Base-by-base conservation (phyloP, 2,888 invertebrate genomes). In the Cloeon dipterum region DNA sequence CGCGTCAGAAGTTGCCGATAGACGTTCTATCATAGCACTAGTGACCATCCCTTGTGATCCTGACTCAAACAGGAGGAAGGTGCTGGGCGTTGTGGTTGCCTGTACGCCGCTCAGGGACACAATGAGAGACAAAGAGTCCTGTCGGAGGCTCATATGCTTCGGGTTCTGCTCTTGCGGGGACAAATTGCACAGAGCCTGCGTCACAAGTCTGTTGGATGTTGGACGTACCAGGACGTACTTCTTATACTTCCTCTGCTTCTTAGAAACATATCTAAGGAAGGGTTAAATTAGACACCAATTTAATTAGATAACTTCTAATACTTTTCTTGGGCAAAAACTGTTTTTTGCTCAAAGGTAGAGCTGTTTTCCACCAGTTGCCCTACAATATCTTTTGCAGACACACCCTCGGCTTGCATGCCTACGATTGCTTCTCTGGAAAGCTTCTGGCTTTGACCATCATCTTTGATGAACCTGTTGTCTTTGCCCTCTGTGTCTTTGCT, bases 161-260 rank as follows among this genome's bases (percentile, higher is more conserved):
- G 58, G 60, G 56, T 79, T 79, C 3, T 58, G 60, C 0, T 81
- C 70, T 50, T 83, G 81, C 50, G 78, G 5, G 8, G 29, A 29
- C 5, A 16, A 72, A 36, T 70, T 67, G 51, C 78, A 83, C 56
- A 82, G 82, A 49, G 89, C 77, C 47, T 89, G 82, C 16, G 76
- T 63, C 32, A 96, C 56, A n/a, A 82, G 58, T 33, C 85, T 63
- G 39, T 93, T 65, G 25, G 72, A 81, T 1, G 94, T 91, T 50
- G 66, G 71, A 4, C 77, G 60, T 34, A 94, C 66, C 45, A 74
- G 74, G 13, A 89, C 60, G 50, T 73, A 78, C 49, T 81, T 81
- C 51, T 74, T 79, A 57, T 91, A 94, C 57, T 94, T 94, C 47
- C 77, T 79, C 49, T 85, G 82, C 55, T 98, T 98, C 54, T 94